Evolutionary conservation across 1,140 invertebrate genomes (phyloP).

Genomic region (Goniozus legneri): DNA sequence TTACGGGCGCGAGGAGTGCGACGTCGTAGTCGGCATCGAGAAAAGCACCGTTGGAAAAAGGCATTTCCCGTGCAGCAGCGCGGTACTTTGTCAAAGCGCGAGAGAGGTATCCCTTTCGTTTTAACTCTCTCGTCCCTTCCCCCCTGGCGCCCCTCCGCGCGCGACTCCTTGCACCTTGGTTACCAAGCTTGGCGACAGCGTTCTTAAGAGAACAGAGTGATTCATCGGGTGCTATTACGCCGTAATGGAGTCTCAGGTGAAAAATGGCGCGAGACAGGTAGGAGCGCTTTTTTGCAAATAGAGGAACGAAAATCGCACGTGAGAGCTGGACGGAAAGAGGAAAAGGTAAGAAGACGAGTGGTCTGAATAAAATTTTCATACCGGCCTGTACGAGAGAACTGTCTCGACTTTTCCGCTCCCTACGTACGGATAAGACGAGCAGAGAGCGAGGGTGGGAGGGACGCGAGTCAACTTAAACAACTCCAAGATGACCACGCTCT

Average conservation of each 20-base stretch:
- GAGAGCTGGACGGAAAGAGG: conserved; percentile 6
- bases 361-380: conserved; percentile 30
- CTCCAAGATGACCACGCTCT: no score
- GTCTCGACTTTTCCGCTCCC: no score
- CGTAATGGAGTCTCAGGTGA: conserved; percentile 41
- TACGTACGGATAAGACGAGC: no score
- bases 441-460: no score
- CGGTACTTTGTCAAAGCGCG: background rate
- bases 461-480: no score
- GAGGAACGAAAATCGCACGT: conserved; percentile 11
- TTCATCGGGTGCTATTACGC: conserved; percentile 43
- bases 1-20: no score
- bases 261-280: conserved; percentile 38
- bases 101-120: conserved; percentile 15
- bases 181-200: conserved; percentile 23
- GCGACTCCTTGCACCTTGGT: conserved; percentile 18
- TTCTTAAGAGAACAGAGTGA: conserved; percentile 36
- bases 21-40: no score
- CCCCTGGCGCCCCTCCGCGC: conserved; percentile 17
- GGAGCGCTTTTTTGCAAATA: conserved; percentile 19
- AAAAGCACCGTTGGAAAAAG: no score
- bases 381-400: conserved; percentile 6
- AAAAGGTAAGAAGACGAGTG: conserved; percentile 15
- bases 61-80: no score
- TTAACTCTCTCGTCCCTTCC: conserved; percentile 14